Evolutionary conservation across 2,113 vertebrate genomes (phyloP).

Genomic region (Drymodes brunneopygia): DNA sequence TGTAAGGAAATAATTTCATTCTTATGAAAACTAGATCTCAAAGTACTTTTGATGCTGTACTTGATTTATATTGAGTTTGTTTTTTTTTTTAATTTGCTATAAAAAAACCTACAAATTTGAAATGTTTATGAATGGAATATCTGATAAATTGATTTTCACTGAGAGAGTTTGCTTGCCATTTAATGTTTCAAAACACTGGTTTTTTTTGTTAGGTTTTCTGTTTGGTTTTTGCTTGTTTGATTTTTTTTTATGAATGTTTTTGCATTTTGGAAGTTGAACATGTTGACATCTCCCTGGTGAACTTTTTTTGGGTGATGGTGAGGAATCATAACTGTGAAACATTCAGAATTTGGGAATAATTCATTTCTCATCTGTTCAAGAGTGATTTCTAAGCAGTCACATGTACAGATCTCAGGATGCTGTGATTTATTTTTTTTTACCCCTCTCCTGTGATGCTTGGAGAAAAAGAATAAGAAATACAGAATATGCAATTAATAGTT

Average conservation of each 20-base stretch:
- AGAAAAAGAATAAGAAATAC: not conserved
- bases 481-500: not conserved
- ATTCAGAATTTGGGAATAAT: not conserved
- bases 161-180: not conserved
- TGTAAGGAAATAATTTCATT: not conserved
- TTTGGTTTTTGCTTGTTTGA: too few species aligned
- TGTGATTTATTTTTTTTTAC: not conserved
- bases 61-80: not conserved
- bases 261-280: rapidly evolving
- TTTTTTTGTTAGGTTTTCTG: rapidly evolving
- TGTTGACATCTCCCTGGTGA: not conserved
- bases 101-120: not conserved
- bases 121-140: not conserved
- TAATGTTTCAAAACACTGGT: not conserved
- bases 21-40: not conserved
- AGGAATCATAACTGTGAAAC: not conserved
- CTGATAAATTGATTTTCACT: not conserved
- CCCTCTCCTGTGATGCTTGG: not conserved
- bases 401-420: not conserved
- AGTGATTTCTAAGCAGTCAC: not conserved
- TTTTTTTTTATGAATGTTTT: not conserved
- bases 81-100: not conserved
- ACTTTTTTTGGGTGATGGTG: not conserved
- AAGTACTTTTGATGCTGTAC: not conserved
- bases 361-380: not conserved